Evolutionary conservation across 2,113 vertebrate species (phyloP).

Genomic region (Hyla sarda): DNA sequence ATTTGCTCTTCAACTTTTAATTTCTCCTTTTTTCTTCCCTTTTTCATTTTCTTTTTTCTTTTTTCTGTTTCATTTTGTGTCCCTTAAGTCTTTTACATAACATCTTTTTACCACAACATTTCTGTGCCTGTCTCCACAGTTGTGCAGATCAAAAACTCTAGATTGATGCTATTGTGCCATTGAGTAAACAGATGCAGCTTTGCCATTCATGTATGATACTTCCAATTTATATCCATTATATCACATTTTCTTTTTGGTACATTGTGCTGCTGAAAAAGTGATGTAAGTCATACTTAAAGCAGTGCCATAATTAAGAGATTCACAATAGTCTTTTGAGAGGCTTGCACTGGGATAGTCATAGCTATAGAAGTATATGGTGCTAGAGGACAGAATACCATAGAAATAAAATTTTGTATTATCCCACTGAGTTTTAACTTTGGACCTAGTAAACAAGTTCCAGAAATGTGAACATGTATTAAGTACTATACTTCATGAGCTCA

Average conservation of each 20-base stretch:
- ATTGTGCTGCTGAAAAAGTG: slow-evolving; percentile 3
- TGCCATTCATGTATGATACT: neutral
- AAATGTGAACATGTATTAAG: slow-evolving; percentile 1
- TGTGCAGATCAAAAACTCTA: slow-evolving; percentile 67
- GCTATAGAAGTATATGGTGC: neutral
- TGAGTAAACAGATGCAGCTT: neutral
- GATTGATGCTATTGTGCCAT: neutral
- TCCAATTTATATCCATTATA: too few relatives aligned
- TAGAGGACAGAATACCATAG: too few relatives aligned
- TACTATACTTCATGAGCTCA: neutral
- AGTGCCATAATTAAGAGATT: neutral
- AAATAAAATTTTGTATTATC: too few relatives aligned
- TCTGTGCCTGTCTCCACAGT: slow-evolving; percentile 67
- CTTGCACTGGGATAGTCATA: neutral
- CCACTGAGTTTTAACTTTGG: neutral
- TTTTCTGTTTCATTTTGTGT: slow-evolving; percentile 15
- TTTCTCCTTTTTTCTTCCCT: slow-evolving; percentile 29
- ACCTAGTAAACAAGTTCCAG: neutral
- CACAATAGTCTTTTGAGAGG: too few relatives aligned
- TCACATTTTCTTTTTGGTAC: neutral
- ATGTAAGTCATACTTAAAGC: neutral
- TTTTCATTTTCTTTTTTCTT: neutral
- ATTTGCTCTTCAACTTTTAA: slow-evolving; percentile 62
- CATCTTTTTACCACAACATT: slow-evolving; percentile 65
- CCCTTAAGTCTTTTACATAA: slow-evolving; percentile 49